Conservation (phyloP, 2,797 vertebrate genomes). For the Gymnodraco acuticeps region DNA sequence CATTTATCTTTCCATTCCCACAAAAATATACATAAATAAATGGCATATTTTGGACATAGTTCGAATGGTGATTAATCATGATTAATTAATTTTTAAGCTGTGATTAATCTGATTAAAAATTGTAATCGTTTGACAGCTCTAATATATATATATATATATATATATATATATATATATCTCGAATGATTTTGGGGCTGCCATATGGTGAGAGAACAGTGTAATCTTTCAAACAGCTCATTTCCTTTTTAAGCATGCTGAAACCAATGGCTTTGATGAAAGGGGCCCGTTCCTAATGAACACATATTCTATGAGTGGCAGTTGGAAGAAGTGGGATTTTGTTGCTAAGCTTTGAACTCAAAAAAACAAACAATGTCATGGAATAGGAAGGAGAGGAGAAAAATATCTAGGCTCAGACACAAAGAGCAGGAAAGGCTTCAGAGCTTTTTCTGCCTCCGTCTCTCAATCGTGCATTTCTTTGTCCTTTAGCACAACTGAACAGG, state of each 20-base stretch:
- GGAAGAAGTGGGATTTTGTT: constrained; percentile 80
- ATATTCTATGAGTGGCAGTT: constrained; percentile 80
- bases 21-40: no score
- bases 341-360: constrained; percentile 86
- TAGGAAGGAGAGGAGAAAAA: constrained; percentile 63
- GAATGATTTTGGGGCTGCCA: constrained; percentile 51
- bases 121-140: no score
- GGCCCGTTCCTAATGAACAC: constrained; percentile 81
- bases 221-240: constrained; percentile 82
- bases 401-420: constrained; percentile 78
- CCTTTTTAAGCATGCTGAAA: constrained; percentile 78
- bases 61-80: no score
- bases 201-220: constrained; percentile 69
- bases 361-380: constrained; percentile 84
- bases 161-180: constrained; percentile 61
- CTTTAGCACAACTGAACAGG: constrained; percentile 55
- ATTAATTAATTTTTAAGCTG: no score
- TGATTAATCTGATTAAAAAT: no score
- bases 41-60: no score
- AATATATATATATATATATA: no score
- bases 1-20: no score
- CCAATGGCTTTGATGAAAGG: constrained; percentile 80
- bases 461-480: constrained; percentile 50
- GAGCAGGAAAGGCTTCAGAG: constrained; percentile 77
- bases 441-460: constrained; percentile 66